Evolutionary conservation across 2,888 invertebrate species (phyloP).

Genomic region (Eremobia ochroleuca): DNA sequence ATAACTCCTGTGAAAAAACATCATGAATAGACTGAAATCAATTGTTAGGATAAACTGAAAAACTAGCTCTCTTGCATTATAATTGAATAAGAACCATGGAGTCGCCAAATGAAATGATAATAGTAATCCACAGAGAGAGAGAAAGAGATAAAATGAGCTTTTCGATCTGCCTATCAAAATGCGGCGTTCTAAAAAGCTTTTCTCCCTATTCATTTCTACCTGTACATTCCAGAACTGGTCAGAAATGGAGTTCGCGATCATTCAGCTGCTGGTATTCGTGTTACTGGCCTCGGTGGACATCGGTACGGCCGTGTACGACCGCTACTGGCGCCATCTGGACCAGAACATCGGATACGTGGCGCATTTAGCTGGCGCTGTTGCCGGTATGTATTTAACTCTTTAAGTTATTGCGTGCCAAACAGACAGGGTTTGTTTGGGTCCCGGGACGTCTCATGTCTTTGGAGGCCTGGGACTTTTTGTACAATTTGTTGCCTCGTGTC

Average conservation of each 20-base stretch:
- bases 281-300: conserved; percentile 96
- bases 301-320: conserved; percentile 97
- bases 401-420: neutral
- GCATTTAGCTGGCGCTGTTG: conserved; percentile 97
- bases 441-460: too few species aligned
- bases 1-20: neutral
- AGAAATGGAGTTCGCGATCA: conserved; percentile 98
- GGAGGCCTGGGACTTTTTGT: too few species aligned
- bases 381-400: conserved; percentile 91
- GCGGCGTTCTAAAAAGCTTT: neutral
- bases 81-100: too few species aligned
- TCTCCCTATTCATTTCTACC: neutral
- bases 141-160: neutral
- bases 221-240: conserved; percentile 95
- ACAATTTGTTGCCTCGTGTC: too few species aligned
- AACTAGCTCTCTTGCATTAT: too few species aligned
- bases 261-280: conserved; percentile 96
- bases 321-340: conserved; percentile 93
- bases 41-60: neutral
- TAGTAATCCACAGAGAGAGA: neutral
- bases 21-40: neutral
- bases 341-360: conserved; percentile 98
- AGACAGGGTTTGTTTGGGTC: neutral
- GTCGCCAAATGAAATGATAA: neutral
- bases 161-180: neutral